These are phyloP conservation scores for Aepyceros melampus DNA, from an alignment of 2,113 vertebrate genomes.

Conservation along the genomic window DNA sequence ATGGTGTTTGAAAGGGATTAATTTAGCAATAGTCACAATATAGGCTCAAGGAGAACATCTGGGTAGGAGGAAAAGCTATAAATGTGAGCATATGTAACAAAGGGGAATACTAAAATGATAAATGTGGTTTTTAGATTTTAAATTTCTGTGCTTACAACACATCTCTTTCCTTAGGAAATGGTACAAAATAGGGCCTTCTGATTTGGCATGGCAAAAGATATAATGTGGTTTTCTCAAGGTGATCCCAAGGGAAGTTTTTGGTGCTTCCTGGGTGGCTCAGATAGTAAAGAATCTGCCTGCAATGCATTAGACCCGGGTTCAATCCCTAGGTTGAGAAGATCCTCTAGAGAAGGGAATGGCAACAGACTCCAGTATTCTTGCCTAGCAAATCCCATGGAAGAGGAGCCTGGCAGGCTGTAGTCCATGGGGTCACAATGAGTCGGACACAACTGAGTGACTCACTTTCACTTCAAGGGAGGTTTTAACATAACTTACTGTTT, in stretches of 20 bases:
- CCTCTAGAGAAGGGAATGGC: too few relatives aligned
- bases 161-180: neutral
- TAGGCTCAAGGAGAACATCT: neutral
- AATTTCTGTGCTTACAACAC: neutral
- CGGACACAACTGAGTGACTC: too few relatives aligned
- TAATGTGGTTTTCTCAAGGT: neutral
- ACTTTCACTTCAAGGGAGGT: too few relatives aligned
- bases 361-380: too few relatives aligned
- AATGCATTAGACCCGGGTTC: neutral
- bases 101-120: neutral
- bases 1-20: neutral
- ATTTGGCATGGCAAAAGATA: neutral
- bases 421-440: too few relatives aligned
- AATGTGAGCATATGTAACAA: neutral
- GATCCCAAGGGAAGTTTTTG: neutral
- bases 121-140: neutral
- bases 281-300: neutral
- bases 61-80: neutral
- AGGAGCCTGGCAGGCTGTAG: too few relatives aligned
- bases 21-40: neutral
- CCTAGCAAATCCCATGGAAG: too few relatives aligned
- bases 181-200: neutral
- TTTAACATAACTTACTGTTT: neutral
- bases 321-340: neutral
- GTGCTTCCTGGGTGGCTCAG: neutral